Evolutionary conservation across 30 jellyfish, hydroid and myxozoan genomes (phyloP).

Genomic region (Turritopsis rubra): DNA sequence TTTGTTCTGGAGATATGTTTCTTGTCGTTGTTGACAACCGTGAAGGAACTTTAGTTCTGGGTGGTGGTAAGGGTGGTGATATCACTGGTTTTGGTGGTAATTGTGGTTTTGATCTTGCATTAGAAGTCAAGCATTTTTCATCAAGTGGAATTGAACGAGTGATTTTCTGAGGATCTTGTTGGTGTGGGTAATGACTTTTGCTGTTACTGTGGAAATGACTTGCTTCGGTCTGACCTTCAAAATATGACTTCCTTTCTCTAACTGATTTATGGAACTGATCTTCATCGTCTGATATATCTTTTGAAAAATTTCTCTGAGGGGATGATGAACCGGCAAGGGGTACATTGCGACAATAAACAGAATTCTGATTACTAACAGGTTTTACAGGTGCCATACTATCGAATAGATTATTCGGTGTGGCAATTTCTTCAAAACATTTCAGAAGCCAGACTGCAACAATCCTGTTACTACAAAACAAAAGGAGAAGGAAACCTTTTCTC

Average conservation of each 20-base stretch:
- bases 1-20: neutral
- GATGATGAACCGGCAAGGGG: too few species aligned
- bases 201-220: neutral
- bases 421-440: neutral
- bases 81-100: neutral
- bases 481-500: neutral
- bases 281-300: too few species aligned
- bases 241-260: neutral
- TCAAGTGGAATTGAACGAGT: neutral
- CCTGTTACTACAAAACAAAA: neutral
- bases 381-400: too few species aligned
- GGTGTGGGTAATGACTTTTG: neutral
- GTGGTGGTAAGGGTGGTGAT: neutral
- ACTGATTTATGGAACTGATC: neutral
- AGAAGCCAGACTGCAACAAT: neutral
- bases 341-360: too few species aligned
- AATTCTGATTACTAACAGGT: too few species aligned
- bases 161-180: neutral
- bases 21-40: too few species aligned
- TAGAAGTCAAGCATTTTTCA: neutral
- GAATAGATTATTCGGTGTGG: too few species aligned
- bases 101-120: neutral
- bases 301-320: too few species aligned
- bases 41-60: too few species aligned
- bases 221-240: neutral